A percentile compares a stretch with the other conserved stretches of the same genome.
These are phyloP conservation scores for Pristionchus arcanus DNA, from an alignment of 2,888 invertebrate genomes.

Conservation along the genomic window DNA sequence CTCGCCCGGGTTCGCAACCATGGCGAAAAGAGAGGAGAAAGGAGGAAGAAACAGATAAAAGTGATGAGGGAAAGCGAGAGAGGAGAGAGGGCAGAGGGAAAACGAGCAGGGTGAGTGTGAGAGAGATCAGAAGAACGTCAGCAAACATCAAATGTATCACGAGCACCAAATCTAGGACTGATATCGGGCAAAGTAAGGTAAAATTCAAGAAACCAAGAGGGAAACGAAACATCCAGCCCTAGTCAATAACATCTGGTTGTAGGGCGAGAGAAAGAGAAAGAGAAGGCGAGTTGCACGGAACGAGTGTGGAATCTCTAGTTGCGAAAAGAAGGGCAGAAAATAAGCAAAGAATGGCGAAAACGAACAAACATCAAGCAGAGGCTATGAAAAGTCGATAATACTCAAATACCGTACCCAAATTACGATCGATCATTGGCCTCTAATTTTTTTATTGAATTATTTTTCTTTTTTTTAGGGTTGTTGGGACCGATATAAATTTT, in stretches of 20 bases:
- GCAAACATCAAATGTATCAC: neutral
- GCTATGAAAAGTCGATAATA: neutral
- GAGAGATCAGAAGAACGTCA: neutral
- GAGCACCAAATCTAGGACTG: neutral
- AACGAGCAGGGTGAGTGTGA: neutral
- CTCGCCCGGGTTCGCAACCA: neutral
- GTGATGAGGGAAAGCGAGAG: neutral
- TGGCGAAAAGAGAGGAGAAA: neutral
- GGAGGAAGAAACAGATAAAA: neutral
- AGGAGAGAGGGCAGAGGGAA: neutral
- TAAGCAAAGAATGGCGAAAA: neutral
- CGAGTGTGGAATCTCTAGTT: neutral
- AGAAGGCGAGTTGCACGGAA: neutral
- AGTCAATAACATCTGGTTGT: conserved; percentile 8
- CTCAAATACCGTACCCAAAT: neutral
- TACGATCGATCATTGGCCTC: neutral
- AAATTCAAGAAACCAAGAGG: neutral
- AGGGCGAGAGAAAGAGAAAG: neutral
- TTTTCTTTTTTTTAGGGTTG: neutral
- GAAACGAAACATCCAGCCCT: neutral
- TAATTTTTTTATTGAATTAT: neutral
- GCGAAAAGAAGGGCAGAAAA: neutral
- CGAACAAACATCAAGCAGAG: neutral
- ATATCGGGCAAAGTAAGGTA: neutral
- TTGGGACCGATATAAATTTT: neutral